Evolutionary conservation across 2,888 invertebrate species (phyloP).

Genomic region (Drosophila mimetica): DNA sequence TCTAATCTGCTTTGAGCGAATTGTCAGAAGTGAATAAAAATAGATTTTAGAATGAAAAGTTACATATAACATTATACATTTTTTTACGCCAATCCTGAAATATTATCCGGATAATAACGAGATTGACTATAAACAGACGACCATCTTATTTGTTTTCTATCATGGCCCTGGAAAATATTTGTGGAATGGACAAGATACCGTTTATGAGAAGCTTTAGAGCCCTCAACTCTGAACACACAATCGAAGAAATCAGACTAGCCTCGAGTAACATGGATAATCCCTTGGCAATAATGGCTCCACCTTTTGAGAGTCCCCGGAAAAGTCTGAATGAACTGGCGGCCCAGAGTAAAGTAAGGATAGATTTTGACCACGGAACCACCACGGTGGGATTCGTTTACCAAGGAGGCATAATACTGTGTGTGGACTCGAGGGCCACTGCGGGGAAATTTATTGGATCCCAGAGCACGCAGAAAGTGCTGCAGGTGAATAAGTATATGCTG

Average conservation of each 20-base stretch:
- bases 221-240: background rate
- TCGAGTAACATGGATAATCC: conserved; percentile 73
- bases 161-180: conserved; percentile 10
- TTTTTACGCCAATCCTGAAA: background rate
- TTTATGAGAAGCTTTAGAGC: conserved; percentile 9
- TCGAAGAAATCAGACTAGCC: conserved; percentile 4
- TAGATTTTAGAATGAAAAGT: background rate
- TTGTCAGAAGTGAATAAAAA: background rate
- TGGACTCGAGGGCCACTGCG: conserved; percentile 97
- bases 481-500: conserved; percentile 96
- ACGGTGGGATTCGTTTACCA: conserved; percentile 96
- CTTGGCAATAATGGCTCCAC: conserved; percentile 88
- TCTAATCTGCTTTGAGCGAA: background rate
- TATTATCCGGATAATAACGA: background rate
- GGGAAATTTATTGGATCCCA: conserved; percentile 97
- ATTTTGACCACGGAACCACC: conserved; percentile 98
- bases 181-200: background rate
- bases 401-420: conserved; percentile 97
- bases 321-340: conserved; percentile 86
- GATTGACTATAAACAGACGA: no score
- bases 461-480: conserved; percentile 97
- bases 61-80: background rate
- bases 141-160: no score
- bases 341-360: conserved; percentile 92
- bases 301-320: conserved; percentile 88